phyloP scores from a whole-genome alignment of 2,888 invertebrate genomes.

The Plusia festucae region DNA sequence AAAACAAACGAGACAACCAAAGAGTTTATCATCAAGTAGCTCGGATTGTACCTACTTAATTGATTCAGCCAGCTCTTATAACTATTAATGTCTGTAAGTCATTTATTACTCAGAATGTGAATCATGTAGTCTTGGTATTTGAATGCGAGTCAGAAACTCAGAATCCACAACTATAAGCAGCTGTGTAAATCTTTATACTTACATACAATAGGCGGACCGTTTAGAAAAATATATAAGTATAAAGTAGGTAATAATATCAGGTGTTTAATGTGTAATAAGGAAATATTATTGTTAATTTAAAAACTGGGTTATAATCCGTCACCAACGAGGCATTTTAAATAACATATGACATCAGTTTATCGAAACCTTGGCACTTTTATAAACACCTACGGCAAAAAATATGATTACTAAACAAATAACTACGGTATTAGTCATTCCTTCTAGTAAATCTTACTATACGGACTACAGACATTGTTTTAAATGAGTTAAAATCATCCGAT shows the following conservation, averaged over 20 bases:
- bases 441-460: slow-evolving; percentile 9
- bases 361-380: slow-evolving; percentile 2
- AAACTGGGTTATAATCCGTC: neutral
- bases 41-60: slow-evolving; percentile 33
- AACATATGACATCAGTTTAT: slow-evolving; percentile 7
- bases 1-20: slow-evolving; percentile 21
- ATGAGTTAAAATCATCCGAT: slow-evolving; percentile 69
- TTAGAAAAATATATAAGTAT: slow-evolving; percentile 17
- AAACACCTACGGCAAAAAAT: slow-evolving; percentile 26
- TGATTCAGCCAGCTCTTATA: slow-evolving; percentile 45
- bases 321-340: neutral
- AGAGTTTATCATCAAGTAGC: slow-evolving; percentile 24
- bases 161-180: slow-evolving; percentile 43
- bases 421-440: slow-evolving; percentile 29
- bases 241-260: neutral
- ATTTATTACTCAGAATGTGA: slow-evolving; percentile 64
- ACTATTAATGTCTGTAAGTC: slow-evolving; percentile 56
- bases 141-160: slow-evolving; percentile 40
- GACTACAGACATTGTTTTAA: slow-evolving; percentile 22
- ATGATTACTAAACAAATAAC: slow-evolving; percentile 12
- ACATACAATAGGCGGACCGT: slow-evolving; percentile 11
- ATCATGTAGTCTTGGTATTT: slow-evolving; percentile 57
- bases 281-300: slow-evolving; percentile 2
- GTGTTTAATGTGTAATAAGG: neutral
- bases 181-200: slow-evolving; percentile 40